phyloP scores from a whole-genome alignment of 2,888 invertebrate species.

The Azorinus chamasolen region DNA sequence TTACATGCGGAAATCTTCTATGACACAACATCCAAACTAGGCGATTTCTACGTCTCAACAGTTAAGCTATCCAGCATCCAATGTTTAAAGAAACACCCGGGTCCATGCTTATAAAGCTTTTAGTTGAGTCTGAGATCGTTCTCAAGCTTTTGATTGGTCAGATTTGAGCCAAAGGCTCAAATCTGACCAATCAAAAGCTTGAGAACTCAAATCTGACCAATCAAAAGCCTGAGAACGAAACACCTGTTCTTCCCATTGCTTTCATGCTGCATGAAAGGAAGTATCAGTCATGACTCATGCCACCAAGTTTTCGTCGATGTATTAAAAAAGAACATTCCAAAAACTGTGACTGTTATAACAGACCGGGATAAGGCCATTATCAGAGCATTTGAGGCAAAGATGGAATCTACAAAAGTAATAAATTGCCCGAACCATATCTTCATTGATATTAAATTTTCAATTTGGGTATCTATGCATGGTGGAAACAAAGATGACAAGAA shows the following conservation, averaged over 20 bases:
- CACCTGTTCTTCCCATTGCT: conserved; percentile 30
- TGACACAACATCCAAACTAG: conserved; percentile 41
- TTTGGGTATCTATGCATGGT: conserved; percentile 37
- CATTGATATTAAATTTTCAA: conserved; percentile 41
- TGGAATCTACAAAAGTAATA: conserved; percentile 17
- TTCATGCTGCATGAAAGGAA: conserved; percentile 49
- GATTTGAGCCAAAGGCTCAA: too few species aligned
- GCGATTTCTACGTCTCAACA: conserved; percentile 45
- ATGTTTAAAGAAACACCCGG: too few species aligned
- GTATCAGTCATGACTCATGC: conserved; percentile 41
- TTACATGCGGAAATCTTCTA: conserved; percentile 18
- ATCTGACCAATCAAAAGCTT: too few species aligned
- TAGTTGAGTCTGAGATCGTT: too few species aligned
- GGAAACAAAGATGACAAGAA: conserved; percentile 33
- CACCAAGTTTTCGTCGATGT: conserved; percentile 38
- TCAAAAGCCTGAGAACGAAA: too few species aligned
- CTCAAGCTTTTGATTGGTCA: too few species aligned
- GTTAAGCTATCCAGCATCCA: conserved; percentile 25
- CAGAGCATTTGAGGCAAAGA: conserved; percentile 22
- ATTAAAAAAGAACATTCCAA: conserved; percentile 31
- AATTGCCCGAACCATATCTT: conserved; percentile 52
- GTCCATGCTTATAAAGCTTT: too few species aligned
- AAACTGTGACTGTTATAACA: conserved; percentile 26
- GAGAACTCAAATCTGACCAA: too few species aligned
- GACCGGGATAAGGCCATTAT: conserved; percentile 44